Evolutionary conservation across 2,888 invertebrate species (phyloP), one percentile per base, ranked within the genome.

Genomic region (Stenoptilia bipunctidactyla): DNA sequence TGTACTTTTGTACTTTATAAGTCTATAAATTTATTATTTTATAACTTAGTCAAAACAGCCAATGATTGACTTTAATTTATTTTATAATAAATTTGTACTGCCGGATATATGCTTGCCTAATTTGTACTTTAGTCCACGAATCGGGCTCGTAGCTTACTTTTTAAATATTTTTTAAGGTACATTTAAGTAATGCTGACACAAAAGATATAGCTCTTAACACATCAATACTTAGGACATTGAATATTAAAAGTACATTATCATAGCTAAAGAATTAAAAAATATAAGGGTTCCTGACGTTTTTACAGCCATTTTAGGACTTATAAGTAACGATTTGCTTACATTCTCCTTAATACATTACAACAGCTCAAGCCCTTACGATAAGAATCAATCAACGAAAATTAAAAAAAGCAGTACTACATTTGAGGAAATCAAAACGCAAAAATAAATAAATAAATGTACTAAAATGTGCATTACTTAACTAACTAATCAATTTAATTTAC

Each of bases 61-160:
- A 30, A 8, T 30, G 9, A 30, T n/a, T 10, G 30, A 9, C 30
- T n/a, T 10, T 30, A 8, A n/a, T 51, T 51, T 42, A 45, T 55
- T 50, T 56, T 52, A 57, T 62, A 66, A 70, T 72, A 70, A 76
- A 75, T 84, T 85, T 85, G 84, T 85, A 85, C 84, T 85, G 82
- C 69, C 69, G 71, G 66, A 82, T 73, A 66, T 56, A 61, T 56
- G 73, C 79, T 80, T 77, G 80, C 60, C 63, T 64, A 74, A 75
- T 85, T 85, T 85, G 84, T 85, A 85, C 84, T 85, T 70, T 83
- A 71, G 68, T 74, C 72, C 61, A 64, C 54, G 50, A 59, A 66
- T 57, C 70, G 74, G 70, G 75, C 79, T 80, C 79, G 65, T 75
- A 75, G 67, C 65, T 55, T 61, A 57, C 54, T 52, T 47, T 53